Evolutionary conservation across 2,888 invertebrate species (phyloP), one percentile per base, ranked within the genome.

Genomic region (Drosophila meridionalis): DNA sequence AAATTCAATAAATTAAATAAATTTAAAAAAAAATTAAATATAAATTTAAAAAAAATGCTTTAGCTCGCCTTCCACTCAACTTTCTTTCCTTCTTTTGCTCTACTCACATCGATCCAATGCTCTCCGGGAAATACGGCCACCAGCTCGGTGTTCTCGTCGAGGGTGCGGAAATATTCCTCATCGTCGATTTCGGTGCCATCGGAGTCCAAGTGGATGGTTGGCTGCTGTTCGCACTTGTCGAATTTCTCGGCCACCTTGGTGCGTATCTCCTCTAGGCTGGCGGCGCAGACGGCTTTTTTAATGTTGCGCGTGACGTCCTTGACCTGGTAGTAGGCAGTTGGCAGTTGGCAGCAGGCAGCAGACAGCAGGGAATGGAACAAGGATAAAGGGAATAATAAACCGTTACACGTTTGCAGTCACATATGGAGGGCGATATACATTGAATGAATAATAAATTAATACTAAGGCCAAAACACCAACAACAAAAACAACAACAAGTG

Each of bases 151-250:
- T 98, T 97, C 78, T 96, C 96, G 87, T 98, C 98, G 76, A 98
- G 94, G 3, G 98, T 98, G 56, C 96, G 96, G 93, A 98, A 98
- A 93, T 98, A 98, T 92, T 98, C 98, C 92, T 98, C 98, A 91
- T 98, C 98, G 88, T 98, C 98, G 58, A 98, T 97, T 94, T 98
- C 98, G 0, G 98, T 98, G 40, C 98, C 98, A 94, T 98, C 98
- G 57, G 95, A 96, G 92, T 98, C 98, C 82, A 98, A 94, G 45
- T 98, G 98, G 69, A 98, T 96, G 62, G 96, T 97, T 69, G 97
- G 94, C 75, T 94, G 91, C 52, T 94, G 94, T 79, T 95, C 95
- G 76, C 94, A 94, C 64, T 94, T 93, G 32, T 95, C 95, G 79
- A 97, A 94, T 93, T 97, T 96, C 89, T 96, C 96, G 59, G 96